Base-by-base conservation (phyloP, 2,888 invertebrate species). In the Theretra japonica region DNA sequence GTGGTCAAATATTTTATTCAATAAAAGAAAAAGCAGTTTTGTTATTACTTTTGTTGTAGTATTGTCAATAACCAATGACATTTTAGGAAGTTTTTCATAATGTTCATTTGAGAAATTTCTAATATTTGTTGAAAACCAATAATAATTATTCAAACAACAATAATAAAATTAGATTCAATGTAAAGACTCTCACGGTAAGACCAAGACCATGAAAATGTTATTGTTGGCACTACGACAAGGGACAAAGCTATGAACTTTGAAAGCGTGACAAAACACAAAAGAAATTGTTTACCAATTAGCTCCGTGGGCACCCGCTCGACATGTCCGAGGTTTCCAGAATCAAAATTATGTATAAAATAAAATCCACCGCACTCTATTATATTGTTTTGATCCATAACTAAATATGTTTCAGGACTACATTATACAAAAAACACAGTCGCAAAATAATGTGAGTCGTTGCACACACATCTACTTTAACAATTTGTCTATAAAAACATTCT, bases 261-360 rank as follows among this genome's bases (percentile, higher is more conserved):
- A 30, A 65, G 25, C 41, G 65, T 41, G 48, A 23, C 23, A 23
- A 65, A 48, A 48, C 65, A 23, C 41, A 65, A 48, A 65, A 48
- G 65, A 48, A 41, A 57, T 58, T 33, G 21, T 68, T 69, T 88
- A 96, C 96, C 95, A 80, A 95, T 95, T 79, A 95, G 93, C 85
- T 94, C 95, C 86, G 93, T 94, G 65, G 95, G 94, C 73, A 97
- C 96, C 83, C 96, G 95, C 88, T 98, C 98, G 70, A 98, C 98
- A 91, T 95, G 96, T 71, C 97, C 96, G 81, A 98, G 95, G 94
- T 98, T 98, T 73, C 98, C 98, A 60, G 98, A 98, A 91, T 98
- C 98, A 94, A 98, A 98, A 89, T 97, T 97, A 81, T 98, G 97
- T 81, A 96, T 96, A 93, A 98, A 98, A 81, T 95, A 95, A 91